Base-by-base conservation (phyloP, 1,140 invertebrate species). In the Elysia chlorotica region DNA sequence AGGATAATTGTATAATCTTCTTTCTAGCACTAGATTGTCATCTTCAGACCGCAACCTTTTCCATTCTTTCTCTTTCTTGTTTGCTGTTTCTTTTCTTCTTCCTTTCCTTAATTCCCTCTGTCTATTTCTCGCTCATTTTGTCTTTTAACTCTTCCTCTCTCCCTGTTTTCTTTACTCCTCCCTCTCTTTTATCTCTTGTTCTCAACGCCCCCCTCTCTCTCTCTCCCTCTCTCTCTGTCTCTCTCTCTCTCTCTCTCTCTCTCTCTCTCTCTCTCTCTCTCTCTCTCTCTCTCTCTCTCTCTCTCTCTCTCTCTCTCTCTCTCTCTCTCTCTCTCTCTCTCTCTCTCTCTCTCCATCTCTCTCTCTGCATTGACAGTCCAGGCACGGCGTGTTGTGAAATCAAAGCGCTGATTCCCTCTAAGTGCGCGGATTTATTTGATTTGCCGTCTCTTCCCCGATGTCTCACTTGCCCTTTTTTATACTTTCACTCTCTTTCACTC, bases 191-290 rank as follows among this genome's bases (percentile, higher is more conserved):
- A n/a, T n/a, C n/a, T n/a, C n/a, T n/a, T n/a, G n/a, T n/a, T n/a
- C n/a, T n/a, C n/a, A n/a, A n/a, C n/a, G n/a, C n/a, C n/a, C n/a
- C n/a, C n/a, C n/a, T n/a, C n/a, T n/a, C n/a, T n/a, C n/a, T n/a
- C n/a, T n/a, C n/a, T n/a, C n/a, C n/a, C n/a, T n/a, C n/a, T n/a
- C n/a, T n/a, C n/a, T n/a, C n/a, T n/a, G n/a, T n/a, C n/a, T n/a
- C n/a, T n/a, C 56, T 59, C 56, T 59, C 56, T 59, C 56, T 59
- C 56, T 25, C 23, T 59, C 23, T 59, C 56, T 25, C 10, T 59
- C 56, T 59, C 56, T 14, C 23, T 59, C 23, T 25, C 10, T 25
- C 56, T 25, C 56, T 25, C 56, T 25, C 56, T 59, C 56, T 59
- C 56, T 59, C 56, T 59, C 23, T 59, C 56, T 14, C 10, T 59